Percentiles rank a stretch among this genome's conserved stretches.
Conservation (phyloP, 2,797 vertebrate species). For the Sparus aurata region DNA sequence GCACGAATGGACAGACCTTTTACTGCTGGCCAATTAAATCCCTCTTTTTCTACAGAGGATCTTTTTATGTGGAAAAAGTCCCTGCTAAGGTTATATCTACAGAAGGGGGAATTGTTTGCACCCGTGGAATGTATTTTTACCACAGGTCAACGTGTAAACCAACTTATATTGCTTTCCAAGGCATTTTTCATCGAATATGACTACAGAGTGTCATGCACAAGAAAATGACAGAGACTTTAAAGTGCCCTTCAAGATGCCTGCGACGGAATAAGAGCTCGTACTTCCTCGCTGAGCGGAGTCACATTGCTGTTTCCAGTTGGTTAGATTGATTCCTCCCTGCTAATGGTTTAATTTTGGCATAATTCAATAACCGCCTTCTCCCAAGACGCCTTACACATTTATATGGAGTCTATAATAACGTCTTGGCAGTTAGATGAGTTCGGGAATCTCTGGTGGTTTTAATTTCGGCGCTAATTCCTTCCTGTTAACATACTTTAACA, state of each 20-base stretch:
- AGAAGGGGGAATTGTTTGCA: conserved; percentile 44
- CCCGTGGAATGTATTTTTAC: conserved; percentile 60
- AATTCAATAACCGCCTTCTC: conserved; percentile 82
- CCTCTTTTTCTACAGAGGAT: conserved; percentile 48
- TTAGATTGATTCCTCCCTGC: conserved; percentile 77
- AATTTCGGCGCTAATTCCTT: conserved; percentile 79
- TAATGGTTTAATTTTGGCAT: conserved; percentile 83
- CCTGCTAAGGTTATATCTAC: conserved; percentile 50
- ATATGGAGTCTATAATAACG: conserved; percentile 78
- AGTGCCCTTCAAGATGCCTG: conserved; percentile 52
- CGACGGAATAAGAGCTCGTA: conserved; percentile 35
- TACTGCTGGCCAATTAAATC: conserved; percentile 69
- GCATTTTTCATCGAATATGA: conserved; percentile 35
- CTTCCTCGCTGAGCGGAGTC: conserved; percentile 25
- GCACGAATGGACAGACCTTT: conserved; percentile 65
- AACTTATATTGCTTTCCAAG: conserved; percentile 35
- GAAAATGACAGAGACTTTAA: conserved; percentile 13
- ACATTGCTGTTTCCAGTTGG: conserved; percentile 52
- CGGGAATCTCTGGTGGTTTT: conserved; percentile 75
- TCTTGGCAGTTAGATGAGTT: conserved; percentile 78
- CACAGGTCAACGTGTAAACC: conserved; percentile 67
- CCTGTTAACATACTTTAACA: conserved; percentile 81
- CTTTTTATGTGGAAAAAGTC: conserved; percentile 54
- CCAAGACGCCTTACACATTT: conserved; percentile 79
- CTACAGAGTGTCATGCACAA: conserved; percentile 11